A percentile compares a stretch with the other conserved stretches of the same genome.
These are phyloP conservation scores for Onychostoma macrolepis DNA, from an alignment of 2,113 vertebrate species.

Conservation along the genomic window DNA sequence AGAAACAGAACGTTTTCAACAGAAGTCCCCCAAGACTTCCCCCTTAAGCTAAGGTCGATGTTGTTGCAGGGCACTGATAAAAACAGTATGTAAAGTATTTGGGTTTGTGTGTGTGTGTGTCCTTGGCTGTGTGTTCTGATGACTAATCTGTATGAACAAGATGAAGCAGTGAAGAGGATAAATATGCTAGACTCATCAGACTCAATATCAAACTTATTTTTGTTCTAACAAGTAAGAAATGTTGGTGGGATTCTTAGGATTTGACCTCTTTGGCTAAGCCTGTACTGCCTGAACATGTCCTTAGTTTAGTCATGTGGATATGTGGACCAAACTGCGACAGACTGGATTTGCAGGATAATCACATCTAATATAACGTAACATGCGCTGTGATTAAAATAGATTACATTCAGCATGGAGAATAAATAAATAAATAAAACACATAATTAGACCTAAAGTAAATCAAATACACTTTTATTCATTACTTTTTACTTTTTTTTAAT, in stretches of 20 bases:
- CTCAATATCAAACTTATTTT: background rate
- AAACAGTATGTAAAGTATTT: conserved; percentile 30
- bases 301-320: conserved; percentile 2
- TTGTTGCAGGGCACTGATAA: conserved; percentile 30
- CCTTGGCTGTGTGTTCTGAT: background rate
- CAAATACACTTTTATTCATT: background rate
- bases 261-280: background rate
- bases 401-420: conserved; percentile 32
- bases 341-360: conserved; percentile 32
- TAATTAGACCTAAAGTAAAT: background rate
- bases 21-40: background rate
- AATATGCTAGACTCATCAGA: conserved; percentile 6
- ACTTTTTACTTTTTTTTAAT: background rate
- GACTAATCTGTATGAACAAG: conserved; percentile 28
- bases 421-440: background rate
- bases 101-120: conserved; percentile 33
- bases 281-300: background rate
- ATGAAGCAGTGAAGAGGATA: background rate
- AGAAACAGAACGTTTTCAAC: background rate
- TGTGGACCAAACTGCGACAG: conserved; percentile 4
- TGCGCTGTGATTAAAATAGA: conserved; percentile 12
- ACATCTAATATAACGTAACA: background rate
- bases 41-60: conserved; percentile 18
- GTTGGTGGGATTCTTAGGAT: background rate
- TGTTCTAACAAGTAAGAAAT: background rate